Evolutionary conservation across 1,140 invertebrate species (phyloP), one percentile per base, ranked within the genome.

Genomic region (Diprion similis): DNA sequence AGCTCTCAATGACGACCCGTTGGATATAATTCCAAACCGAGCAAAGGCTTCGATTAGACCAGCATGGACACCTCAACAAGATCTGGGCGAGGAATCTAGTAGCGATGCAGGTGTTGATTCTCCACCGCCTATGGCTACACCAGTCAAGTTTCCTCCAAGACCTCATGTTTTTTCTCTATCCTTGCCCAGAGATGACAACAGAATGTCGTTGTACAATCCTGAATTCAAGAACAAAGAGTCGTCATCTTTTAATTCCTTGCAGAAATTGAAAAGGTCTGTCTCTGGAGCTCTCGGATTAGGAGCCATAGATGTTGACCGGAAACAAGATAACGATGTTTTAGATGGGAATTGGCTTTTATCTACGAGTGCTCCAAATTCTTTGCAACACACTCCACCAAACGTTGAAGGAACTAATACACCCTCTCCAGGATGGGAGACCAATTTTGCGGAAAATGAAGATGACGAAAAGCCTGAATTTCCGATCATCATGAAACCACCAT

Each of bases 21-120:
- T 83, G 19, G 84, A 86, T 45, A 78, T 81, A 0, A 83, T 78
- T 51, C 80, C 80, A 70, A 78, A 81, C 66, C 64, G 83, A 64
- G 65, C 77, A 65, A 85, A 84, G 46, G 77, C 77, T 4, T 74
- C 76, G 10, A 76, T 73, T 4, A 80, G 83, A 66, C 80, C 85
- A 8, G 85, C 92, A 0, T 96, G 94, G 95, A 95, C 94, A 2
- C 94, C 95, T 0, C 94, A 95, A 74, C 94, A 95, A 81, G 95
- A 95, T 83, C 88, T 96, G 10, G 89, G 84, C 0, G 90, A 90
- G 48, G 91, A 91, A 77, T 91, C 91, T 59, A 93, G 92, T 76
- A 92, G 92, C 18, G 92, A 93, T 77, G 92, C 91, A 46, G 91
- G 90, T 1, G 89, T 89, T 4, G 88, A 89, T 67, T 86, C 82